Evolutionary conservation across 2,888 invertebrate species (phyloP).

Genomic region (Scaptomyza tumidula): DNA sequence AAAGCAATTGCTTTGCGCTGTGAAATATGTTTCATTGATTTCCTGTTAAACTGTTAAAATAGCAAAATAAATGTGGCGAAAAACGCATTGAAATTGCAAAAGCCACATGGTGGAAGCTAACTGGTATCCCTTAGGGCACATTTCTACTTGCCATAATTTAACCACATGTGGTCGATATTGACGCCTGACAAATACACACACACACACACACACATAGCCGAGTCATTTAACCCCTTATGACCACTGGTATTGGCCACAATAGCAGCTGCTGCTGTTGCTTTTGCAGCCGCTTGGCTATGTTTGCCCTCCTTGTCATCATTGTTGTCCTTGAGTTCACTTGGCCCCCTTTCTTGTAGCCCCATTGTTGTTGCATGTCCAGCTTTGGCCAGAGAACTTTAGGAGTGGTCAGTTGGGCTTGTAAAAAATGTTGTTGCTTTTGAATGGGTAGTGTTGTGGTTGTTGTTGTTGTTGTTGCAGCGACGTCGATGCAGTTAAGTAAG

Average conservation of each 20-base stretch:
- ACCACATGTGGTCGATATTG: slow-evolving; percentile 79
- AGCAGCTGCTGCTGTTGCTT: slow-evolving; percentile 37
- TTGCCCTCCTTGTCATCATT: slow-evolving; percentile 33
- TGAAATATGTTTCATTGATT: slow-evolving; percentile 78
- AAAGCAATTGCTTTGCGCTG: slow-evolving; percentile 67
- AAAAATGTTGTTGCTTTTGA: slow-evolving; percentile 37
- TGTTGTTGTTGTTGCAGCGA: slow-evolving; percentile 26
- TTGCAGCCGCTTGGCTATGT: slow-evolving; percentile 20
- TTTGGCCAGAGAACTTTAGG: neutral
- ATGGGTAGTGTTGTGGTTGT: slow-evolving; percentile 9
- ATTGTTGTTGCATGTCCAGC: slow-evolving; percentile 3
- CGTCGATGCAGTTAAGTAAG: slow-evolving; percentile 38
- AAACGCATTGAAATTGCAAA: slow-evolving; percentile 48
- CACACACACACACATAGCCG: slow-evolving; percentile 17
- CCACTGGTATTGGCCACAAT: slow-evolving; percentile 41
- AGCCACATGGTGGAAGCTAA: slow-evolving; percentile 24
- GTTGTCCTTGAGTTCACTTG: slow-evolving; percentile 42
- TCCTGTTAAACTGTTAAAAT: slow-evolving; percentile 59
- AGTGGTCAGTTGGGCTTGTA: slow-evolving; percentile 32
- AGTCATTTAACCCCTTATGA: slow-evolving; percentile 73
- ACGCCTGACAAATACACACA: slow-evolving; percentile 28
- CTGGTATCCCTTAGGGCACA: slow-evolving; percentile 20
- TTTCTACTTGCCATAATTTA: slow-evolving; percentile 69
- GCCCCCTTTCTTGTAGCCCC: slow-evolving; percentile 1
- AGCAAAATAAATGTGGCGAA: slow-evolving; percentile 48